Evolutionary conservation across 2,888 invertebrate species (phyloP).

Genomic region (Spisula subtruncata): DNA sequence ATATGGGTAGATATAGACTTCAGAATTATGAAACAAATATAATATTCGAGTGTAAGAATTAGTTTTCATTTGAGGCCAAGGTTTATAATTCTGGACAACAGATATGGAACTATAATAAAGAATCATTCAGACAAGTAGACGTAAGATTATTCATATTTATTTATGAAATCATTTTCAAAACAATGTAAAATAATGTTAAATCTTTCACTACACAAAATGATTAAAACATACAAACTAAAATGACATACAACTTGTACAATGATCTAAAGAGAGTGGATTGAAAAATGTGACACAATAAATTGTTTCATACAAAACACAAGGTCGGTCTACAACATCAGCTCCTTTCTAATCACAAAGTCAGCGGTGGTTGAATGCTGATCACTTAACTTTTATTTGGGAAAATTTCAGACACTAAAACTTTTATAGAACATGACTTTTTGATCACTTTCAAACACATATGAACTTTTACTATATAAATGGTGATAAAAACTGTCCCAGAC

Average conservation of each 20-base stretch:
- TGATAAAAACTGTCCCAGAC: constrained; percentile 30
- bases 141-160: not conserved
- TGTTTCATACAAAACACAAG: not conserved
- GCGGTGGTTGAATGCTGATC: not conserved
- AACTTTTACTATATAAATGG: not conserved
- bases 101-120: no score
- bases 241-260: not conserved
- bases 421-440: not conserved
- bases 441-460: not conserved
- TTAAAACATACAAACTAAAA: constrained; percentile 21
- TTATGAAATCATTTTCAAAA: constrained; percentile 22
- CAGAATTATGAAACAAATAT: no score
- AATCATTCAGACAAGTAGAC: not conserved
- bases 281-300: not conserved
- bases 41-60: no score
- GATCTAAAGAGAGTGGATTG: not conserved
- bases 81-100: no score
- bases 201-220: constrained; percentile 2
- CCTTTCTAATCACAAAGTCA: not conserved
- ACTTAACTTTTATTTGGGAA: not conserved
- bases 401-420: not conserved
- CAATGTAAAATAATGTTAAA: constrained; percentile 1
- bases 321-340: not conserved
- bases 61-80: no score
- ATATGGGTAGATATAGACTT: no score